Evolutionary conservation across 1,140 invertebrate genomes (phyloP).

Genomic region (Lordiphosa collinella): DNA sequence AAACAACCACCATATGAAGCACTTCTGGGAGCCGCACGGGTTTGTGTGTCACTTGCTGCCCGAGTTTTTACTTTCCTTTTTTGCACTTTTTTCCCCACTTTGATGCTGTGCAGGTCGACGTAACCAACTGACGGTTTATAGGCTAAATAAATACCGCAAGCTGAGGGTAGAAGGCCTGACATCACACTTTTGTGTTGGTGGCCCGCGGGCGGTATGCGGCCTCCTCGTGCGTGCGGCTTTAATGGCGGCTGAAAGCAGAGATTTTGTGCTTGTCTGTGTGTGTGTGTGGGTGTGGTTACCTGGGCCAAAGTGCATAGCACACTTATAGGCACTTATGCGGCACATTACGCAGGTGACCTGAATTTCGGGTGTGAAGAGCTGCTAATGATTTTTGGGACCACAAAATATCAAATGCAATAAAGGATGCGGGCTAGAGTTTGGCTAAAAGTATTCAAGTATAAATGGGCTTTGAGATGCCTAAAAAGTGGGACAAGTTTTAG

Average conservation of each 20-base stretch:
- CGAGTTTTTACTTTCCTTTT: constrained; percentile 45
- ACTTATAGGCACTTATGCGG: constrained; percentile 70
- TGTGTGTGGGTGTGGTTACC: constrained; percentile 10
- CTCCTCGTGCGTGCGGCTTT: constrained; percentile 49
- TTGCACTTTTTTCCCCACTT: constrained; percentile 34
- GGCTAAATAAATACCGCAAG: constrained; percentile 73
- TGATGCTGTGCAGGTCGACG: constrained; percentile 42
- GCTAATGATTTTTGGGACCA: constrained; percentile 51
- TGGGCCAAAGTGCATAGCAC: constrained; percentile 62
- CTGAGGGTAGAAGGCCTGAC: constrained; percentile 36
- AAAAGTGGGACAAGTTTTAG: no score
- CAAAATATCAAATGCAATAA: constrained; percentile 21
- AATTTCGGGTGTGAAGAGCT: constrained; percentile 29
- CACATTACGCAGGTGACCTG: constrained; percentile 65
- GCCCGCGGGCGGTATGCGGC: constrained; percentile 41
- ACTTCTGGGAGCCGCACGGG: constrained; percentile 1
- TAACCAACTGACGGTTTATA: constrained; percentile 71
- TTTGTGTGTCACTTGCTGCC: constrained; percentile 62
- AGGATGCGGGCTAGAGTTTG: background rate
- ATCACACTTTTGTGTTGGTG: constrained; percentile 68
- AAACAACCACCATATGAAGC: constrained; percentile 37
- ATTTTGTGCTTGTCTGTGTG: constrained; percentile 39
- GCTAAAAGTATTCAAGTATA: background rate
- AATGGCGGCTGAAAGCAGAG: constrained; percentile 39
- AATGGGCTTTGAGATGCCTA: background rate